Percentiles rank a stretch among this genome's conserved stretches.
These are phyloP conservation scores for Calameuta filiformis DNA, from an alignment of 2,888 invertebrate species.

Conservation along the genomic window DNA sequence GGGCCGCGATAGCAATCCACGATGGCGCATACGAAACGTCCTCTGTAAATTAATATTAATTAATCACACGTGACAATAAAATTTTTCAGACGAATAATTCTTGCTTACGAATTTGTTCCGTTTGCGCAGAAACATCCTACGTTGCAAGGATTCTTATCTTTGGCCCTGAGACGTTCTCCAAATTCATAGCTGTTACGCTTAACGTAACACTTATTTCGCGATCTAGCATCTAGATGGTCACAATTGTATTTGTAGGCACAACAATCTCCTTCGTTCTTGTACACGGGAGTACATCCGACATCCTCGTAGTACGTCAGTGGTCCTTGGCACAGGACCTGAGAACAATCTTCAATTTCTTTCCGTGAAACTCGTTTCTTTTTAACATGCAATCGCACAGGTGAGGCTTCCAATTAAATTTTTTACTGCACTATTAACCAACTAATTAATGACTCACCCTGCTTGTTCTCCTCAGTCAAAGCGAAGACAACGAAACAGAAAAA, in stretches of 20 bases:
- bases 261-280: conserved; percentile 36
- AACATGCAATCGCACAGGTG: neutral
- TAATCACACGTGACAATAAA: neutral
- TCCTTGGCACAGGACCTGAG: conserved; percentile 44
- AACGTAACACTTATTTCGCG: conserved; percentile 45
- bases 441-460: neutral
- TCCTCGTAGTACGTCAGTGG: conserved; percentile 43
- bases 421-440: neutral
- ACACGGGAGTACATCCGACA: conserved; percentile 45
- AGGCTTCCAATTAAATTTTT: neutral
- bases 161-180: conserved; percentile 38
- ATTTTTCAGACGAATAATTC: neutral
- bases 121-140: conserved; percentile 35
- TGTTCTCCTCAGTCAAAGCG: neutral
- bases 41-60: conserved; percentile 23
- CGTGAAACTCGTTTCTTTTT: neutral
- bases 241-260: conserved; percentile 51
- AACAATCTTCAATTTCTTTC: conserved; percentile 24
- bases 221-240: conserved; percentile 35
- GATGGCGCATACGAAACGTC: conserved; percentile 40
- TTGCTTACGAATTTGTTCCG: neutral
- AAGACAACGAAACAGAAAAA: neutral
- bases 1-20: conserved; percentile 36
- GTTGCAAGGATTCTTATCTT: conserved; percentile 49
- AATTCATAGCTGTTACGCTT: conserved; percentile 43